Conservation (phyloP, 2,797 vertebrate genomes). For the Alectoris magna region DNA sequence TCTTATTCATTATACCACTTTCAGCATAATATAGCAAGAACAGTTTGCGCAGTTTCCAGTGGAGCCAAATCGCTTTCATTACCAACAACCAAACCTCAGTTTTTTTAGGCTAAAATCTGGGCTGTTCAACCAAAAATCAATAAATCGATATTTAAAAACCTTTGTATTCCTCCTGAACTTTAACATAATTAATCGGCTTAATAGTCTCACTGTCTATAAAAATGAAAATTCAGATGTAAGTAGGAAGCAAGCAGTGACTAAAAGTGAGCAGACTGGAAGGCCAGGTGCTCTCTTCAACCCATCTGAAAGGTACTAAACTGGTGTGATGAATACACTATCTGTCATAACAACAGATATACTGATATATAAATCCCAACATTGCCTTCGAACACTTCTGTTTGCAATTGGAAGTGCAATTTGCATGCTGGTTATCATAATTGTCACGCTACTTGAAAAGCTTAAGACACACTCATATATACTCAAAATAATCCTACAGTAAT, state of each 20-base stretch:
- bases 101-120: not conserved
- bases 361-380: not conserved
- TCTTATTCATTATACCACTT: not conserved
- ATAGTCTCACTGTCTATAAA: not conserved
- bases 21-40: not conserved
- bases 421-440: rapidly evolving
- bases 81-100: not conserved
- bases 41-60: not conserved
- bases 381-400: not conserved
- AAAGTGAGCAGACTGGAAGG: not conserved
- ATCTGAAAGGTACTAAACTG: not conserved
- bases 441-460: not conserved
- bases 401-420: not conserved
- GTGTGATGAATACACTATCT: rapidly evolving
- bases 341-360: not conserved
- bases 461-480: not conserved
- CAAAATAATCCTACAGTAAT: not conserved
- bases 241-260: not conserved
- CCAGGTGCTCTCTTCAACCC: not conserved
- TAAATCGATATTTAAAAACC: not conserved
- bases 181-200: not conserved
- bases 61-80: not conserved
- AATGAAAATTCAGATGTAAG: not conserved
- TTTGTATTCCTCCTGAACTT: not conserved
- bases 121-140: not conserved